These are phyloP conservation scores for Heterotilapia buettikoferi DNA, from an alignment of 2,113 vertebrate genomes.

Conservation along the genomic window DNA sequence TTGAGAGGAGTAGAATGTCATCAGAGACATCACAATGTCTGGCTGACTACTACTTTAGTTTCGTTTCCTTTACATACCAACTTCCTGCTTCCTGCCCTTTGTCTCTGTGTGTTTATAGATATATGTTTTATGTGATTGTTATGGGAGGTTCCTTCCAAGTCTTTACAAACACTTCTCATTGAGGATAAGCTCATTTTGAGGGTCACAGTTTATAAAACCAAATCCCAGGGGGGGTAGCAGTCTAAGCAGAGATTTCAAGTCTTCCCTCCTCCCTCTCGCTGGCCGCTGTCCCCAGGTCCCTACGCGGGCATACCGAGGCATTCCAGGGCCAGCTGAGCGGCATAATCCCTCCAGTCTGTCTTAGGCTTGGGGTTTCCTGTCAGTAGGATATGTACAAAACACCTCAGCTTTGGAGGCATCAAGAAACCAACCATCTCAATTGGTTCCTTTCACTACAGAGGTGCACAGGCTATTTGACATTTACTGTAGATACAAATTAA, in stretches of 20 bases:
- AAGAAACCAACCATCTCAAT: not conserved
- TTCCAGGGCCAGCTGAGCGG: not conserved
- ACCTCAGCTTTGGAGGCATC: not conserved
- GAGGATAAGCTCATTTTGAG: not conserved
- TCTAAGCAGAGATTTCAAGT: not conserved
- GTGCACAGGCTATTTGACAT: accelerated
- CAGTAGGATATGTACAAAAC: not conserved
- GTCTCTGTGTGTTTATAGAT: not conserved
- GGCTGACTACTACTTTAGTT: not conserved
- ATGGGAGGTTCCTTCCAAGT: not conserved
- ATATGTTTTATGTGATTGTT: not conserved
- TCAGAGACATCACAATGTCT: not conserved
- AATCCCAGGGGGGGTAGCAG: not conserved
- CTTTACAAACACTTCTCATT: not conserved
- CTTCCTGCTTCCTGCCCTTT: slow-evolving; percentile 10
- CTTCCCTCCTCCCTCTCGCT: not conserved
- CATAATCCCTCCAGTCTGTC: not conserved
- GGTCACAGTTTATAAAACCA: not conserved
- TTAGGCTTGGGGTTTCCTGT: not conserved
- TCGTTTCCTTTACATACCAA: not conserved
- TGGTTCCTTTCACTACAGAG: not conserved
- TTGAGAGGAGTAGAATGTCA: not conserved
- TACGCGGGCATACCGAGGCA: not conserved
- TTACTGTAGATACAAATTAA: not conserved
- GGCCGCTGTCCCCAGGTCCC: not conserved